Percentiles rank a stretch among this genome's conserved stretches.
These are phyloP conservation scores for Catagonus wagneri DNA, from an alignment of 2,113 vertebrate species.

Conservation along the genomic window DNA sequence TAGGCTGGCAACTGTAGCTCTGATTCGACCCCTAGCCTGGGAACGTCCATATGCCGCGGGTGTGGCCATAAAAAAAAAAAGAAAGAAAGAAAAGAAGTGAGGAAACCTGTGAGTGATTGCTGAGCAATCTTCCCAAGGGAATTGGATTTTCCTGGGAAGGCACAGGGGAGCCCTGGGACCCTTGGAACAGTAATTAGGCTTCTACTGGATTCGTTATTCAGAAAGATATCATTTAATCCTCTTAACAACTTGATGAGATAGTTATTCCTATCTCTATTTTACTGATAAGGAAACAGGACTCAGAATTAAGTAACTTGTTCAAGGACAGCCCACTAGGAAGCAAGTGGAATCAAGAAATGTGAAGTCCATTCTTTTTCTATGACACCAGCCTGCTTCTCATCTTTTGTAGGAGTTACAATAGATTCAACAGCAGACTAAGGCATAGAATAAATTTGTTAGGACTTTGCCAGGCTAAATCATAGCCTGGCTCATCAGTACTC, in stretches of 20 bases:
- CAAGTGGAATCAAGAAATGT: background rate
- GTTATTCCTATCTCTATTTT: conserved; percentile 33
- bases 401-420: background rate
- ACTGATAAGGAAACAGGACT: conserved; percentile 50
- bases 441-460: background rate
- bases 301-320: background rate
- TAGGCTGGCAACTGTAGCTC: too few relatives aligned
- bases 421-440: background rate
- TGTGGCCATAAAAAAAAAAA: too few relatives aligned
- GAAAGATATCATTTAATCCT: conserved; percentile 49
- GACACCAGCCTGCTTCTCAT: background rate
- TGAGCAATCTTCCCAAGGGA: background rate
- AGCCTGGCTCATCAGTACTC: background rate
- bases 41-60: too few relatives aligned
- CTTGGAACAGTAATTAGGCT: background rate
- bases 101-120: background rate
- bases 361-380: background rate
- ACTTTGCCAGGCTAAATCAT: background rate
- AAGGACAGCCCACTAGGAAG: conserved; percentile 17
- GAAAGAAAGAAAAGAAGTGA: too few relatives aligned
- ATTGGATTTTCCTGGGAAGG: background rate
- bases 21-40: too few relatives aligned
- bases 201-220: background rate
- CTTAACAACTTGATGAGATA: conserved; percentile 57
- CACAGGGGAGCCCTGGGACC: background rate